Evolutionary conservation across 37 sponge, comb jelly and placozoan species (phyloP).

Genomic region (Chondrosia reniformis): DNA sequence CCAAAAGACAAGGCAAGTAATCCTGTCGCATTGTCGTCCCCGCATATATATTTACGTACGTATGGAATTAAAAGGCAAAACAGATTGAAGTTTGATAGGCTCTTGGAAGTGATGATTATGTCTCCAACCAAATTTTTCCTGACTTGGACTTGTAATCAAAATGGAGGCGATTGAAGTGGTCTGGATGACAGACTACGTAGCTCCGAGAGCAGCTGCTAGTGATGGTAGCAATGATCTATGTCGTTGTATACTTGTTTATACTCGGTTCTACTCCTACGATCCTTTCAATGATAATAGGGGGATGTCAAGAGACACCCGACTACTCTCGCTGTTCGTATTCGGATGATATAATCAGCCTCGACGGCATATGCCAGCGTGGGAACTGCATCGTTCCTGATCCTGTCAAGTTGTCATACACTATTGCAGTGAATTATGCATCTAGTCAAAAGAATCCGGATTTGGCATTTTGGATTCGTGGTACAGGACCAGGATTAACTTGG

Average conservation of each 20-base stretch:
- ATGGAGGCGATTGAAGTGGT: too few species aligned
- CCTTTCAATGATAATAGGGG: background rate
- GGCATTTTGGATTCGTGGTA: conserved; percentile 62
- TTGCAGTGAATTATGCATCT: background rate
- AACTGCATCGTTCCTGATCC: conserved; percentile 6
- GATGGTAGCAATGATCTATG: background rate
- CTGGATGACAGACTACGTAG: too few species aligned
- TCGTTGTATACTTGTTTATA: background rate
- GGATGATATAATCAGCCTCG: background rate
- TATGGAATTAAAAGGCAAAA: too few species aligned
- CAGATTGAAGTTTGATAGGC: too few species aligned
- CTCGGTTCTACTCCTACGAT: background rate
- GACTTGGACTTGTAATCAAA: too few species aligned
- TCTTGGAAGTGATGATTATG: too few species aligned
- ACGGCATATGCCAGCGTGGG: background rate
- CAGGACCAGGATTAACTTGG: conserved; percentile 65
- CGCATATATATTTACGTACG: too few species aligned
- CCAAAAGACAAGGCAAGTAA: too few species aligned
- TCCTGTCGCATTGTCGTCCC: too few species aligned
- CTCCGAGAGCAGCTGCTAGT: too few species aligned
- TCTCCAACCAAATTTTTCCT: too few species aligned
- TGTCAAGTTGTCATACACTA: background rate
- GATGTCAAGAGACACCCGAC: background rate
- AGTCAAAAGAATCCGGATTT: background rate
- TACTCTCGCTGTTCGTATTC: background rate